Base-by-base conservation (phyloP, 2,888 invertebrate genomes). In the Nebria brevicollis region DNA sequence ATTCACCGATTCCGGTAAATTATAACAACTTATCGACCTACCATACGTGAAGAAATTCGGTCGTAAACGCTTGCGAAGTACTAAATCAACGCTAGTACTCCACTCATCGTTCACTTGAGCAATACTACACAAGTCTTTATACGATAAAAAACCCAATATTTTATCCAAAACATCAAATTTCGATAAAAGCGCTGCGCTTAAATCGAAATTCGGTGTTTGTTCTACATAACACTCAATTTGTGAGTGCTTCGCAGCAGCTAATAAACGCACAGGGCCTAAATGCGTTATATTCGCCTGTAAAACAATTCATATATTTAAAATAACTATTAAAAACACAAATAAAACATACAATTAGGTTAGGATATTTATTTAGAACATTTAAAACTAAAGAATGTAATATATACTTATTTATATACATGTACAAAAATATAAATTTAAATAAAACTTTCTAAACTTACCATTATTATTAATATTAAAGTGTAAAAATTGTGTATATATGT, bases 121-220 rank as follows among this genome's bases (percentile, higher is more conserved):
- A 7, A 76, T 13, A 66, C 72, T 81, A 15, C 41, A 72, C 25
- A 81, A 81, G 66, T 81, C 81, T 42, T 42, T 41, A 66, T 65
- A 81, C 10, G 34, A 20, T 20, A 81, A 66, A 75, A 76, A 81
- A n/a, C 72, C 66, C 1, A 81, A 42, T 10, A 81, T 73, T 42
- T 76, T 81, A 43, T 72, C 81, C 25, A 77, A 41, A 4, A 81
- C 42, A 65, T 81, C 81, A 72, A 66, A 76, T 42, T 72, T 43
- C 13, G 77, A 72, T 20, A 74, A 66, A 2, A 81, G 73, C 42
- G 81, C 81, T 10, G 75, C 76, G 20, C 75, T 42, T 34, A 81
- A 77, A 72, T 81, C 73, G 72, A 81, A 81, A 72, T 73, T 73
- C 25, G 75, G 43, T 7, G 75, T 80, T 15, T 26, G 66, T 26